phyloP scores from a whole-genome alignment of 2,888 invertebrate genomes.

The Nineta flava region DNA sequence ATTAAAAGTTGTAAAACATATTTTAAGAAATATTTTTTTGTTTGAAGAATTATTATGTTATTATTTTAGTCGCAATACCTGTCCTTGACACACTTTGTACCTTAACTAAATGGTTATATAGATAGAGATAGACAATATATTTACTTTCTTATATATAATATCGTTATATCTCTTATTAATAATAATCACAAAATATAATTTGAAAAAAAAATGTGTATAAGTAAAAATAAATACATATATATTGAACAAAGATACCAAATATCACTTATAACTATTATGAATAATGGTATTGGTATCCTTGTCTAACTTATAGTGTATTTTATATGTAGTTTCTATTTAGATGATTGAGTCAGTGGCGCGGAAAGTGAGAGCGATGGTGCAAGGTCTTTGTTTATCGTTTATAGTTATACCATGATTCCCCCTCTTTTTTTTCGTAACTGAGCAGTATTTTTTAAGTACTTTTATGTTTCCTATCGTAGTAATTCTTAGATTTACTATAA shows the following conservation, averaged over 20 bases:
- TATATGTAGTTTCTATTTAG: neutral
- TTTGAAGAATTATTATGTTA: neutral
- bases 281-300: too few relatives aligned
- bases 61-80: neutral
- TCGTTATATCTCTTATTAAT: neutral
- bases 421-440: too few relatives aligned
- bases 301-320: too few relatives aligned
- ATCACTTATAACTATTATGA: too few relatives aligned
- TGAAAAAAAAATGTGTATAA: too few relatives aligned
- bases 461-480: too few relatives aligned
- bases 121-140: neutral
- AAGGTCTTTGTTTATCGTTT: neutral
- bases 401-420: too few relatives aligned
- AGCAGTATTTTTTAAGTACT: too few relatives aligned
- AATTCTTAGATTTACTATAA: too few relatives aligned
- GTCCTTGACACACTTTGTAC: neutral
- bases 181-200: neutral
- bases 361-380: constrained; percentile 6
- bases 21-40: neutral
- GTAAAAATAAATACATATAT: too few relatives aligned
- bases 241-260: too few relatives aligned
- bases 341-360: constrained; percentile 2
- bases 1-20: too few relatives aligned
- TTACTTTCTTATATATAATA: neutral
- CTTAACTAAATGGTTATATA: neutral